Conservation (phyloP, 2,888 invertebrate genomes). For the Polyploca ridens region DNA sequence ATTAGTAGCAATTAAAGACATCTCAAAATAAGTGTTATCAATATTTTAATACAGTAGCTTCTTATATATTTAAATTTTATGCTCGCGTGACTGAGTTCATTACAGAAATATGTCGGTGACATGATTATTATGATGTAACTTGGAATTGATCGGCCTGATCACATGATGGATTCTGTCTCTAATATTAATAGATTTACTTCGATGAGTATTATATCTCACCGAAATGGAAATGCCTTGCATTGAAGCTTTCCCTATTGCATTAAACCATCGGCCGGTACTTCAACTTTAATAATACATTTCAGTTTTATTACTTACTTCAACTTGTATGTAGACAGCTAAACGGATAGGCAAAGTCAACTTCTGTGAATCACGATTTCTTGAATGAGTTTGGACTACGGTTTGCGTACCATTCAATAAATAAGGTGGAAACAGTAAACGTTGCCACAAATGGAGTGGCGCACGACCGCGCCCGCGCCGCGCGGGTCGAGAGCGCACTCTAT, state of each 20-base stretch:
- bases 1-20: slow-evolving; percentile 77
- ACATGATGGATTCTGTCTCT: slow-evolving; percentile 6
- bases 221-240: too few relatives aligned
- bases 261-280: background rate
- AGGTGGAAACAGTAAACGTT: slow-evolving; percentile 22
- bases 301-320: background rate
- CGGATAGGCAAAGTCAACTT: background rate
- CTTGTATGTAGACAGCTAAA: background rate
- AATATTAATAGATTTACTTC: slow-evolving; percentile 11
- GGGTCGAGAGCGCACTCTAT: slow-evolving; percentile 57
- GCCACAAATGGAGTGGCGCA: slow-evolving; percentile 32
- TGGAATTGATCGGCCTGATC: slow-evolving; percentile 20
- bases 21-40: slow-evolving; percentile 79
- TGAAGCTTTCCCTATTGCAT: background rate
- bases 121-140: slow-evolving; percentile 58
- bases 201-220: slow-evolving; percentile 9
- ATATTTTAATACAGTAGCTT: slow-evolving; percentile 82
- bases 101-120: slow-evolving; percentile 64
- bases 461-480: background rate
- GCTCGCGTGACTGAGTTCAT: slow-evolving; percentile 78
- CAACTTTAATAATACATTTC: background rate
- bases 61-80: slow-evolving; percentile 78
- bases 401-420: slow-evolving; percentile 12
- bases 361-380: background rate
- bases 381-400: slow-evolving; percentile 1